Base-by-base conservation (phyloP, 1,140 invertebrate genomes). In the Drosophila equinoxialis region DNA sequence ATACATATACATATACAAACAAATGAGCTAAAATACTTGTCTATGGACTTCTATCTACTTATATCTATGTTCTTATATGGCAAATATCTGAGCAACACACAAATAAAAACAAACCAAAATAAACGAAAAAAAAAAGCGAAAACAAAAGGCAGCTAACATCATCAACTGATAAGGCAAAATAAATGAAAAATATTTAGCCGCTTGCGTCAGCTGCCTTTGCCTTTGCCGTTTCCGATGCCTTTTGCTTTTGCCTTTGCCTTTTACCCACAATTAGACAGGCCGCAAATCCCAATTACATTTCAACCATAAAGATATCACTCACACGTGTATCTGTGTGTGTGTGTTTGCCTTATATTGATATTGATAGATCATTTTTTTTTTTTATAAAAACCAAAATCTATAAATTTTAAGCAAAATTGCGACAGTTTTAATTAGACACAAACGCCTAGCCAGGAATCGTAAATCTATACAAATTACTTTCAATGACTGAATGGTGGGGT, bases 211-310 rank as follows among this genome's bases (percentile, higher is more conserved):
- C 68, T 64, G 17, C 30, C 20, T n/a, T 57, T 64, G 45, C 45
- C 45, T 14, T 20, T 42, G 11, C 30, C 30, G 6, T 30, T 30
- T 30, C 30, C 30, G 41, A 6, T n/a, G 41, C 0, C n/a, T 42
- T 13, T n/a, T 42, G 41, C 6, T 30, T 30, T 30, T 42, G 41
- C 0, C 41, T 11, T 4, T 48, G 45, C 42, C n/a, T 45, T 45
- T 45, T 30, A 30, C 30, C 30, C 30, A 11, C n/a, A 13, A 6
- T n/a, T 42, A 57, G 39, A 57, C 8, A 51, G 30, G 45, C 23
- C 57, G 54, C 67, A 72, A 63, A 79, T 66, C 77, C 59, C 77
- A 81, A 82, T 82, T 82, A 71, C 74, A 82, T 76, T 75, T 17
- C 11, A 59, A 10, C 54, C 42, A 11, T 60, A 55, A 55, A 76